A percentile compares a stretch with the other conserved stretches of the same genome.
These are phyloP conservation scores for Globodera ellingtonae DNA, from an alignment of 1,140 invertebrate species.

Conservation along the genomic window DNA sequence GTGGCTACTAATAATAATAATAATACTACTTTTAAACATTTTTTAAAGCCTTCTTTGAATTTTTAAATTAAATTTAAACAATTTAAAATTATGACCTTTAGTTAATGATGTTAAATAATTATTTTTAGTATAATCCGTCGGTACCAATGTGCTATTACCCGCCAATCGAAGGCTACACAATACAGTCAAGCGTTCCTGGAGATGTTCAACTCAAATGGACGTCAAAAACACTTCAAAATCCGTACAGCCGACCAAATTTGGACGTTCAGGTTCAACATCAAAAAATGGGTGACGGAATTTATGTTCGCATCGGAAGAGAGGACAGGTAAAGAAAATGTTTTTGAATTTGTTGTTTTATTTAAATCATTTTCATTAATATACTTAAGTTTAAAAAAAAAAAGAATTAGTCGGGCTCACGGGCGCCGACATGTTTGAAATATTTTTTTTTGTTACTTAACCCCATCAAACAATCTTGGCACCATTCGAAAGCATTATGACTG, in stretches of 20 bases:
- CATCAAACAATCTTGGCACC: too few species aligned
- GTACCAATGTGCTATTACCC: constrained; percentile 56
- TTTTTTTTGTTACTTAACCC: too few species aligned
- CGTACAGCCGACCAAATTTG: constrained; percentile 35
- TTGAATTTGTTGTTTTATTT: too few species aligned
- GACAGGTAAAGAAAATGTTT: constrained; percentile 33
- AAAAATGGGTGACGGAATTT: constrained; percentile 44
- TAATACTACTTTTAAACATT: too few species aligned
- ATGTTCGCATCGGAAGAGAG: constrained; percentile 40
- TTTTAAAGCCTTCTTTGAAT: too few species aligned
- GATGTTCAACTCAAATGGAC: constrained; percentile 29
- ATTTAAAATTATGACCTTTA: constrained; percentile 6
- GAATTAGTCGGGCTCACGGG: too few species aligned
- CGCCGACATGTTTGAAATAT: too few species aligned
- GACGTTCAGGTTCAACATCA: constrained; percentile 36
- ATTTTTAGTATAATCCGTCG: constrained; percentile 26
- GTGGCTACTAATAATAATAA: background rate
- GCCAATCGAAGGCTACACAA: constrained; percentile 33
- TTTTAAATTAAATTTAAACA: constrained; percentile 13
- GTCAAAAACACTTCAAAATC: constrained; percentile 27
- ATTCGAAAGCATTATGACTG: too few species aligned
- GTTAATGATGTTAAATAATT: background rate
- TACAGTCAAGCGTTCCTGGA: constrained; percentile 17
- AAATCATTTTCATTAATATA: too few species aligned
- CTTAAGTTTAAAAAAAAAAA: too few species aligned